These are phyloP conservation scores for Chrysemys picta DNA, from an alignment of 2,113 vertebrate species.

Conservation along the genomic window DNA sequence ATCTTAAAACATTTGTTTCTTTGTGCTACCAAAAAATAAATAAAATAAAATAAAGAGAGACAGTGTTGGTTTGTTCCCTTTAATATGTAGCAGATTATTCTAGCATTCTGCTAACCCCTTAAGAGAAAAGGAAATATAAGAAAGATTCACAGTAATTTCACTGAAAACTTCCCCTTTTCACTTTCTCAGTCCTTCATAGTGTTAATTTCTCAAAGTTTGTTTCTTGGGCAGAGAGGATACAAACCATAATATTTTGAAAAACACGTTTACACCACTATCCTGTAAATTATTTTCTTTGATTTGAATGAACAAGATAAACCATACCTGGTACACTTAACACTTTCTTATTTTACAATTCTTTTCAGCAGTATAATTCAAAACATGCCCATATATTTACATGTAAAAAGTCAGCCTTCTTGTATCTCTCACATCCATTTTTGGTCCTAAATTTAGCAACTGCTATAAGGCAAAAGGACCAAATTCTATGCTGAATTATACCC, in stretches of 20 bases:
- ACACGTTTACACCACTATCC: neutral
- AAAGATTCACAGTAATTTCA: slow-evolving; percentile 30
- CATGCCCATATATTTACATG: neutral
- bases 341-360: slow-evolving; percentile 32
- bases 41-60: neutral
- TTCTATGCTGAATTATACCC: neutral
- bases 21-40: neutral
- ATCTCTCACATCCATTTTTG: neutral
- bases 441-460: neutral
- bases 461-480: neutral
- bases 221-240: neutral
- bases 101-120: slow-evolving; percentile 37
- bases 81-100: slow-evolving; percentile 55
- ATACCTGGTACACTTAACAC: slow-evolving; percentile 47
- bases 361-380: slow-evolving; percentile 10
- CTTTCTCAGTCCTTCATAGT: slow-evolving; percentile 1
- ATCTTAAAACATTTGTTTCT: slow-evolving; percentile 56
- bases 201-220: neutral
- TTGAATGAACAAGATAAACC: slow-evolving; percentile 30
- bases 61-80: slow-evolving; percentile 22
- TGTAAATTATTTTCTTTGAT: slow-evolving; percentile 36
- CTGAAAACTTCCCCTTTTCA: slow-evolving; percentile 44
- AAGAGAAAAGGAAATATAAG: slow-evolving; percentile 5
- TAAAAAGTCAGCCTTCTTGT: neutral
- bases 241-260: slow-evolving; percentile 8